Evolutionary conservation across 2,888 invertebrate species (phyloP), one percentile per base, ranked within the genome.

Genomic region (Eustalomyia histrio): DNA sequence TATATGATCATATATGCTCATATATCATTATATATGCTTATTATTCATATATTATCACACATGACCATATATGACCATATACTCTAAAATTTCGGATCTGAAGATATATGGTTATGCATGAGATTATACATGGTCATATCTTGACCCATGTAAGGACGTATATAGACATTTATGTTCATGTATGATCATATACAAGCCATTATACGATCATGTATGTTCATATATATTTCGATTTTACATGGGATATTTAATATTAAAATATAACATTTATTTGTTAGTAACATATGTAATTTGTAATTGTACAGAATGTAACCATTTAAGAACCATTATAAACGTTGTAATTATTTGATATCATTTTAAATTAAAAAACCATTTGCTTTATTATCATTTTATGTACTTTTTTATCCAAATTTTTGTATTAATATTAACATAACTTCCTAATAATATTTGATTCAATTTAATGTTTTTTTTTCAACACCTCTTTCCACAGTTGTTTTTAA

Each of bases 401-500:
- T 29, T 17, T 73, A 24, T 17, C 61, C 64, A 63, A 17, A 68
- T 35, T 58, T 73, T 24, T 57, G 9, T 60, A 12, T 16, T 61
- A 35, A 14, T 14, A 14, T 73, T 73, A 39, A n/a, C 29, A 17
- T 58, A 43, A 14, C 16, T n/a, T 50, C 35, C 52, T 24, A 72
- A 53, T 67, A n/a, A n/a, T n/a, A n/a, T 71, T 71, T 35, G 52
- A 24, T 57, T 29, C 29, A 7, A 29, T 29, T 69, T 69, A 17
- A 76, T 57, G 29, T 53, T 71, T 67, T 57, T 52, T 52, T 69
- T 50, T 52, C 33, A 57, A 65, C 71, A 52, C 73, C 5, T 24
- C 57, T 72, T 29, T 71, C 33, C 52, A 68, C 86, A 88, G 88
- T 88, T 83, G 79, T 84, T 83, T 80, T 88, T 76, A 89, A 87